Evolutionary conservation across 2,888 invertebrate species (phyloP).

Genomic region (Apoderus coryli): DNA sequence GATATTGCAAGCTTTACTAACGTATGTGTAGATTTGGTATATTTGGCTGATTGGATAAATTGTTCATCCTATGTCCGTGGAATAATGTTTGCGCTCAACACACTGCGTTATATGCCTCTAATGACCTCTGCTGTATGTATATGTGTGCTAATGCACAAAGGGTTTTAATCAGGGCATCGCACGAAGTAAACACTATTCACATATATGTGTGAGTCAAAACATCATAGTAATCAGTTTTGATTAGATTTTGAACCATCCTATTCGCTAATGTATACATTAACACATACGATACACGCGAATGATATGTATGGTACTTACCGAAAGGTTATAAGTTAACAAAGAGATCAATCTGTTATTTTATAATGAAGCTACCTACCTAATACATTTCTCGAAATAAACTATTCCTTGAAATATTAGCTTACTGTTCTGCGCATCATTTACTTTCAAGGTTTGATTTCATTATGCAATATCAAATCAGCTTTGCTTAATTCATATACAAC

Average conservation of each 20-base stretch:
- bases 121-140: conserved; percentile 26
- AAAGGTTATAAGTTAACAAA: too few relatives aligned
- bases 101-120: conserved; percentile 22
- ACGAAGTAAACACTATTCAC: conserved; percentile 29
- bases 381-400: too few relatives aligned
- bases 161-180: conserved; percentile 27
- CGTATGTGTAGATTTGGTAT: conserved; percentile 17
- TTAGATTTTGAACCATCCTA: conserved; percentile 30
- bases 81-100: conserved; percentile 25
- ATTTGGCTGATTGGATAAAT: conserved; percentile 23
- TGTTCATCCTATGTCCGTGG: conserved; percentile 23
- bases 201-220: conserved; percentile 30
- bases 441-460: too few relatives aligned
- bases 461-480: too few relatives aligned
- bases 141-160: conserved; percentile 27
- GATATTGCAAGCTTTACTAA: conserved; percentile 14
- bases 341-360: too few relatives aligned
- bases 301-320: too few relatives aligned
- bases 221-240: conserved; percentile 35
- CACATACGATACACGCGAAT: too few relatives aligned
- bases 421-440: too few relatives aligned
- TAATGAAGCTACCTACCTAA: too few relatives aligned
- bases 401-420: too few relatives aligned
- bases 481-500: too few relatives aligned
- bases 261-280: too few relatives aligned